Conservation (phyloP, 1,140 invertebrate species). For the Neodiprion lecontei region DNA sequence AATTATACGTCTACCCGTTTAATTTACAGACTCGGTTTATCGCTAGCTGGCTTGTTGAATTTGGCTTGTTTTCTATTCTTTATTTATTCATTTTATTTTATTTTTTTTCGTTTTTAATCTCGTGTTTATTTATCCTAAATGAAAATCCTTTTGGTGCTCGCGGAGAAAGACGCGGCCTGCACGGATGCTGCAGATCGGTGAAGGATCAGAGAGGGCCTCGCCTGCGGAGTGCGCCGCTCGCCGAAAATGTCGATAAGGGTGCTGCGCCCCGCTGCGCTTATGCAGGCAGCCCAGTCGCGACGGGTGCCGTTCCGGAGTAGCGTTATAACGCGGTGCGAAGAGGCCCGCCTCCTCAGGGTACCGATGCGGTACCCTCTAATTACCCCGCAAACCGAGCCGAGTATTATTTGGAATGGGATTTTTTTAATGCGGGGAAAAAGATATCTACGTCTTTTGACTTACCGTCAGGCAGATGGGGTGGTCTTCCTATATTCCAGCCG, state of each 20-base stretch:
- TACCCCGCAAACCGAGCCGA: not conserved
- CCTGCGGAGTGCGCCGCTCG: constrained; percentile 45
- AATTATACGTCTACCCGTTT: too few relatives aligned
- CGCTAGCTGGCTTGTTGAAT: too few relatives aligned
- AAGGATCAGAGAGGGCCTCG: constrained; percentile 26
- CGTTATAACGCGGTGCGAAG: not conserved
- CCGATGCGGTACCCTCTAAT: not conserved
- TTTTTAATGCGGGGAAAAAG: constrained; percentile 13
- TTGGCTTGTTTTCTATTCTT: too few relatives aligned
- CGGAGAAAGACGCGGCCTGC: not conserved
- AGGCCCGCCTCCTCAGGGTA: not conserved
- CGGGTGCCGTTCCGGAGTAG: constrained; percentile 4
- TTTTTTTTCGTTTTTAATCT: too few relatives aligned
- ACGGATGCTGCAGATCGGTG: constrained; percentile 34
- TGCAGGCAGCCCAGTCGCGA: constrained; percentile 26
- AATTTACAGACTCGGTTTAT: too few relatives aligned
- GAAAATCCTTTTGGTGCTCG: too few relatives aligned
- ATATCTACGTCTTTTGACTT: constrained; percentile 9
- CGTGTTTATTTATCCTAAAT: too few relatives aligned
- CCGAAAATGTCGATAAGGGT: constrained; percentile 59
- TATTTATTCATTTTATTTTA: too few relatives aligned
- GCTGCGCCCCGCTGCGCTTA: constrained; percentile 44
- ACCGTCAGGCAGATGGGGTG: constrained; percentile 25
- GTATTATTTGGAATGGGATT: not conserved
- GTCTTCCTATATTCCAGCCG: constrained; percentile 39